Percentiles rank a stretch among this genome's conserved stretches.
Evolutionary conservation across 2,888 invertebrate genomes (phyloP).

Genomic region (Mylabris sibirica): DNA sequence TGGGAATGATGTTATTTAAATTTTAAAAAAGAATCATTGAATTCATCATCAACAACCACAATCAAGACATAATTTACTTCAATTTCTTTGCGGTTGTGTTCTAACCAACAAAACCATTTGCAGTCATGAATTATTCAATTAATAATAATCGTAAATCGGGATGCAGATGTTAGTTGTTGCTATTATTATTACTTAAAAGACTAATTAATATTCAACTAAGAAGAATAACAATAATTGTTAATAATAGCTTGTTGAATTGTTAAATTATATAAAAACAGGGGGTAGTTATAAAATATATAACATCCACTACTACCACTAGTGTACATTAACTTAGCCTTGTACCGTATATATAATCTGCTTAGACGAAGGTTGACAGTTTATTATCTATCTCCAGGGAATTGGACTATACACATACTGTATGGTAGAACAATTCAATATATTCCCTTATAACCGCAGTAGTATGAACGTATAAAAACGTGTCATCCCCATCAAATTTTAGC

Average conservation of each 20-base stretch:
- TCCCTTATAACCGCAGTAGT: slow-evolving; percentile 28
- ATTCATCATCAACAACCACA: neutral
- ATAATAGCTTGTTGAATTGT: neutral
- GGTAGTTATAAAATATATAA: neutral
- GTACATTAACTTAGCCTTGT: neutral
- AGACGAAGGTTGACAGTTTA: slow-evolving; percentile 38
- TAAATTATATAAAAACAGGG: neutral
- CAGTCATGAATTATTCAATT: slow-evolving; percentile 12
- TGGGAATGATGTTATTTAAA: neutral
- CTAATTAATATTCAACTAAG: neutral
- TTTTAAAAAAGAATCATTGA: neutral
- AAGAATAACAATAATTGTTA: neutral
- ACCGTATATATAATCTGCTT: slow-evolving; percentile 30
- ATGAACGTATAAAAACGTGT: slow-evolving; percentile 23
- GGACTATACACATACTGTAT: slow-evolving; percentile 14
- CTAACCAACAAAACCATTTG: neutral
- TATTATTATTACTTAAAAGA: neutral
- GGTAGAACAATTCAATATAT: slow-evolving; percentile 33
- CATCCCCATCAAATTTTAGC: neutral
- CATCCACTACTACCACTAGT: neutral
- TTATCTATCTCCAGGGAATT: slow-evolving; percentile 30
- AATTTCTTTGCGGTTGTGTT: slow-evolving; percentile 3
- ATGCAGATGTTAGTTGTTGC: neutral
- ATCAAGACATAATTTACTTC: neutral
- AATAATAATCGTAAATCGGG: slow-evolving; percentile 3